These are phyloP conservation scores for Microcebus murinus DNA, from an alignment of 2,113 vertebrate genomes.

Conservation along the genomic window DNA sequence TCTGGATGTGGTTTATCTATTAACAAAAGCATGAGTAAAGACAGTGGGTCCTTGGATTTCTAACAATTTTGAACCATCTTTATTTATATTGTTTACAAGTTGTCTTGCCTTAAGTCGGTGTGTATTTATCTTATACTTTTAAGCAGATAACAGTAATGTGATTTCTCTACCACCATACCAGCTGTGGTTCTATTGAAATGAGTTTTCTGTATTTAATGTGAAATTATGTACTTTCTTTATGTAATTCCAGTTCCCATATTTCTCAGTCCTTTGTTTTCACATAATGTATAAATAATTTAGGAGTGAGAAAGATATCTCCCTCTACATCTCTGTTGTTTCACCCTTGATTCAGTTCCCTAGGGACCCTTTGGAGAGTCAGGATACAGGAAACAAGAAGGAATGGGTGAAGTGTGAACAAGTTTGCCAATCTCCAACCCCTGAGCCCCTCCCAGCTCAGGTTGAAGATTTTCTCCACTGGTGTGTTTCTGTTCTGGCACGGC, in stretches of 20 bases:
- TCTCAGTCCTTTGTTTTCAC: not conserved
- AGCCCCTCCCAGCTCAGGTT: not conserved
- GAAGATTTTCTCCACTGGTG: not conserved
- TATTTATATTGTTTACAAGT: not conserved
- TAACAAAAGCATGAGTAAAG: not conserved
- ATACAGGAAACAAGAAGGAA: not conserved
- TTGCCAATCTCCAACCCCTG: not conserved
- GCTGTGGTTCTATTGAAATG: not conserved
- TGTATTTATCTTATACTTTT: not conserved
- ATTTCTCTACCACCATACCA: not conserved
- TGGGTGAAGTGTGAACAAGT: not conserved
- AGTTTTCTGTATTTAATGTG: not conserved
- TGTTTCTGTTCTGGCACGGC: not conserved
- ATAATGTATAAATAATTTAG: not conserved
- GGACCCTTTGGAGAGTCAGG: not conserved
- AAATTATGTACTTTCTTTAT: not conserved
- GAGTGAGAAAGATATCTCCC: not conserved
- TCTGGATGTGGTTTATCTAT: not conserved
- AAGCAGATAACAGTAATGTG: not conserved
- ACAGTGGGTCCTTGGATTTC: not conserved
- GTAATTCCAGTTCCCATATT: not conserved
- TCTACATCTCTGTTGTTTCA: not conserved
- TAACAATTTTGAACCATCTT: not conserved
- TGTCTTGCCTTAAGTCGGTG: not conserved
- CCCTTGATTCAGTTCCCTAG: not conserved